Percentiles rank a stretch among this genome's conserved stretches.
Evolutionary conservation across 2,113 vertebrate species (phyloP).

Genomic region (Takifugu flavidus): DNA sequence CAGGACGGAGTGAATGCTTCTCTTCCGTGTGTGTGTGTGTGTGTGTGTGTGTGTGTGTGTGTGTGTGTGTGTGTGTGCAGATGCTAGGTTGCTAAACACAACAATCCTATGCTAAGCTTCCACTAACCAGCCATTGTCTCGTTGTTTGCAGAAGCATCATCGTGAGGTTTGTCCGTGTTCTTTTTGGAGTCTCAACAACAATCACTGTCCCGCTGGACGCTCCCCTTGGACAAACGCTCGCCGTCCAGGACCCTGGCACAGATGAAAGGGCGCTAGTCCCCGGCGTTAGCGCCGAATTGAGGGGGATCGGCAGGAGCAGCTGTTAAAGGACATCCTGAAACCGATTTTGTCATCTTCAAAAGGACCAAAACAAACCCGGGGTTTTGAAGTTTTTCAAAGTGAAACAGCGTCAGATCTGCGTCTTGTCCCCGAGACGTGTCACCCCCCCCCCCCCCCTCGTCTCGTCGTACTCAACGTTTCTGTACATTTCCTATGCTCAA

Average conservation of each 20-base stretch:
- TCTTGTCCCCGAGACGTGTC: not conserved
- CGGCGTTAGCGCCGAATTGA: constrained; percentile 26
- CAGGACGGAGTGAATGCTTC: too few species aligned
- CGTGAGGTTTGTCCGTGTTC: constrained; percentile 38
- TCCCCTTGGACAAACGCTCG: constrained; percentile 73
- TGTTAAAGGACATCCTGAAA: constrained; percentile 25
- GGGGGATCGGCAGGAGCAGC: constrained; percentile 9
- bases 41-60: not conserved
- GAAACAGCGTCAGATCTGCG: not conserved
- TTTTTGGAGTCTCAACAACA: constrained; percentile 46
- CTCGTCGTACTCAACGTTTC: too few species aligned
- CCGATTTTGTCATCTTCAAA: not conserved
- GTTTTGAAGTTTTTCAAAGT: not conserved
- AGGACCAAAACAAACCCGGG: not conserved
- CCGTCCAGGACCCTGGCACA: constrained; percentile 35
- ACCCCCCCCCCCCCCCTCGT: too few species aligned
- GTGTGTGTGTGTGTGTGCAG: not conserved
- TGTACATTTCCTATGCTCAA: too few species aligned
- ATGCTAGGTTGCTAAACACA: not conserved
- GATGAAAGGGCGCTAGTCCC: constrained; percentile 45
- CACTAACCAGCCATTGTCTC: constrained; percentile 60
- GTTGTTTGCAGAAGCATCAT: constrained; percentile 53
- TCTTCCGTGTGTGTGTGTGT: not conserved
- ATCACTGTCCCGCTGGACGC: constrained; percentile 48
- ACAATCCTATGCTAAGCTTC: constrained; percentile 38